phyloP scores from a whole-genome alignment of 1,140 invertebrate genomes.

The Nomia melanderi region DNA sequence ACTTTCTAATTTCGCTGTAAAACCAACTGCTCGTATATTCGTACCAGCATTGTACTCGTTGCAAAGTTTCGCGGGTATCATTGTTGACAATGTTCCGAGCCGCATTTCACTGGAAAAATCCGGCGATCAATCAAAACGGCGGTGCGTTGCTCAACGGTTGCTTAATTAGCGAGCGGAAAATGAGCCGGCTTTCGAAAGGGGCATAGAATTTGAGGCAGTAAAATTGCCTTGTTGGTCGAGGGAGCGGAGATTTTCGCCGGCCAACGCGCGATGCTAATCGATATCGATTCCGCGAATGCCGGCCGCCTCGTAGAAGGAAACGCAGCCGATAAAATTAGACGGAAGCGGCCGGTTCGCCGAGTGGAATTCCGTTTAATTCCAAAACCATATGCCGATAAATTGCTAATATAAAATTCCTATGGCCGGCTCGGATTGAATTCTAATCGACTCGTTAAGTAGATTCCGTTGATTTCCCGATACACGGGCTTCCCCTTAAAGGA shows the following conservation, averaged over 20 bases:
- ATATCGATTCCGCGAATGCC: constrained; percentile 48
- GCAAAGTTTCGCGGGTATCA: too few relatives aligned
- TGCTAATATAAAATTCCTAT: constrained; percentile 52
- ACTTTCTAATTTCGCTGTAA: too few relatives aligned
- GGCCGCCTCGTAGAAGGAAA: constrained; percentile 50
- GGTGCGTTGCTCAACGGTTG: not conserved
- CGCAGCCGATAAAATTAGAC: constrained; percentile 42
- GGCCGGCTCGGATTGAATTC: constrained; percentile 52
- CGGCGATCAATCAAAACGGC: too few relatives aligned
- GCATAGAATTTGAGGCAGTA: not conserved
- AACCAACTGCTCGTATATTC: too few relatives aligned
- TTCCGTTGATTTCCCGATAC: constrained; percentile 41
- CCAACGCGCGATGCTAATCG: constrained; percentile 55
- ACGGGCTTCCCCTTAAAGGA: constrained; percentile 27
- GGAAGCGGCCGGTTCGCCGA: constrained; percentile 18
- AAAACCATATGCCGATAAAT: constrained; percentile 51
- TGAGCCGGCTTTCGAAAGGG: not conserved
- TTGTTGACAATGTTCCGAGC: too few relatives aligned
- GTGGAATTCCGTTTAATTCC: constrained; percentile 56
- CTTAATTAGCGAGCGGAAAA: not conserved
- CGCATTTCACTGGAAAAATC: too few relatives aligned
- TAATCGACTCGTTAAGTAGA: constrained; percentile 53
- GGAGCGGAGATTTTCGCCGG: constrained; percentile 15
- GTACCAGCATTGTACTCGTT: too few relatives aligned
- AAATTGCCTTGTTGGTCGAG: not conserved